Conservation (phyloP, 2,888 invertebrate species). For the Hemaris fuciformis region DNA sequence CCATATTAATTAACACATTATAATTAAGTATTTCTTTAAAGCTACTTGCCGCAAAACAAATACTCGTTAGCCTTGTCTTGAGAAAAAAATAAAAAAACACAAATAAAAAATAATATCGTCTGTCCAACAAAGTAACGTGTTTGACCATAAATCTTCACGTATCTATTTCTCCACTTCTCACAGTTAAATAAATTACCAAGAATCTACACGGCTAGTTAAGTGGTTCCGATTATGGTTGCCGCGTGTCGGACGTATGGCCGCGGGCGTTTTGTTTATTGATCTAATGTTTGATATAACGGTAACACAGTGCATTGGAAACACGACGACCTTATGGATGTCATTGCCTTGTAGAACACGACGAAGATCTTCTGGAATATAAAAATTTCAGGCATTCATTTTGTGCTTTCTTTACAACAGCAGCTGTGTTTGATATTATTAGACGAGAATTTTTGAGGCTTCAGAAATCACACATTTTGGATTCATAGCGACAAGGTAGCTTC, state of each 20-base stretch:
- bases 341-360: conserved; percentile 1
- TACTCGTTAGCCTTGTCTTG: neutral
- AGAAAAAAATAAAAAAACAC: neutral
- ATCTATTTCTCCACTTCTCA: conserved; percentile 32
- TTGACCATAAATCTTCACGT: conserved; percentile 31
- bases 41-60: neutral
- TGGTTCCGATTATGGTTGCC: conserved; percentile 54
- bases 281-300: conserved; percentile 49
- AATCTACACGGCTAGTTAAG: conserved; percentile 47
- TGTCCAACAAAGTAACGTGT: neutral
- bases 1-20: conserved; percentile 4
- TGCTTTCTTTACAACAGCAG: no score
- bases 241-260: conserved; percentile 39
- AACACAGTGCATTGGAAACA: conserved; percentile 27
- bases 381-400: neutral
- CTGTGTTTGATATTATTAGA: no score
- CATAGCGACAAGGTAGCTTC: no score
- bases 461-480: no score
- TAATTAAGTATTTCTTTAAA: neutral
- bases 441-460: no score
- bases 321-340: conserved; percentile 10
- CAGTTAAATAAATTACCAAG: conserved; percentile 43
- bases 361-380: neutral
- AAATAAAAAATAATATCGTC: neutral
- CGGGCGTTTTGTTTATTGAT: conserved; percentile 53